Conservation (phyloP, 2,797 vertebrate genomes). For the Eidolon dupreanum region DNA sequence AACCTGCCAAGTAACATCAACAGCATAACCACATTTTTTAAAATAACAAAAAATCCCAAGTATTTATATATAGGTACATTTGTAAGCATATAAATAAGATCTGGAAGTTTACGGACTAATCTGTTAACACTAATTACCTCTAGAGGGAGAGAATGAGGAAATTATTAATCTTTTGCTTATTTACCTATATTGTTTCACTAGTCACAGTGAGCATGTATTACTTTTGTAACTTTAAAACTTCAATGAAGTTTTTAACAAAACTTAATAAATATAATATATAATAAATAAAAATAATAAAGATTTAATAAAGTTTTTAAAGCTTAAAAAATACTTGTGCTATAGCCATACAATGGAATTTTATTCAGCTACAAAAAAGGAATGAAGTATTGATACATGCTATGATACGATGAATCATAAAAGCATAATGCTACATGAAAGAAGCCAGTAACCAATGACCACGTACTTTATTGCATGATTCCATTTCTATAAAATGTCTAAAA, state of each 20-base stretch:
- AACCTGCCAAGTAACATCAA: not conserved
- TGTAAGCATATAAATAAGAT: not conserved
- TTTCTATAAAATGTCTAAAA: constrained; percentile 3
- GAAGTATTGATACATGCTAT: not conserved
- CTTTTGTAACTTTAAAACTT: constrained; percentile 25
- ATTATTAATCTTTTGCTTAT: constrained; percentile 3
- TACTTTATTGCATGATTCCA: not conserved
- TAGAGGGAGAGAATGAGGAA: not conserved
- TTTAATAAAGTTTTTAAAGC: not conserved
- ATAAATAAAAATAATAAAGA: not conserved
- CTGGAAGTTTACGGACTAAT: not conserved
- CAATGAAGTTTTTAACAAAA: not conserved
- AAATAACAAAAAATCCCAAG: not conserved
- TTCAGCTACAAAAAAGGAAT: not conserved
- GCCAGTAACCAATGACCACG: not conserved
- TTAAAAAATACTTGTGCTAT: not conserved
- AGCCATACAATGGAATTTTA: not conserved
- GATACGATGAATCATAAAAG: not conserved
- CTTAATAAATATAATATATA: not conserved
- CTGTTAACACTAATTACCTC: not conserved
- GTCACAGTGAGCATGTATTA: not conserved
- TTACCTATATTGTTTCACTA: not conserved
- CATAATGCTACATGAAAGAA: constrained; percentile 4
- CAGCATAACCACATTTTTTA: not conserved
- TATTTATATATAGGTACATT: not conserved